Conservation (phyloP, 2,797 vertebrate species). For the Morelia viridis region DNA sequence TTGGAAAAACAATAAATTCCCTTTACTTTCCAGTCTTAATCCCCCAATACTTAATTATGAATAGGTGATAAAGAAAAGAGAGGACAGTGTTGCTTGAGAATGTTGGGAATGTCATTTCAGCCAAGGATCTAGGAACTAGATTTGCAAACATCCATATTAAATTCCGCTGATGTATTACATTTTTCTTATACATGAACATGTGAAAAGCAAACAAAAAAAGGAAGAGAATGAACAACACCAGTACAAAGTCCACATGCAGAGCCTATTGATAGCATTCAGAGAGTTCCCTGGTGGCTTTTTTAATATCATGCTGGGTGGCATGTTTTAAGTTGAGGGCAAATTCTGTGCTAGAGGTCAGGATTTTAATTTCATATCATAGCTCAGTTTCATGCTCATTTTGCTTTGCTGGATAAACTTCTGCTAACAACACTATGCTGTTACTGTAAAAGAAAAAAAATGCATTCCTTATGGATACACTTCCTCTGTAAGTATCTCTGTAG, state of each 20-base stretch:
- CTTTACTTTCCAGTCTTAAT: not conserved
- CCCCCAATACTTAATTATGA: not conserved
- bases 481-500: conserved; percentile 70
- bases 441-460: conserved; percentile 66
- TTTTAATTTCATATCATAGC: conserved; percentile 64
- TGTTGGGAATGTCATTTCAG: conserved; percentile 22
- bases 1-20: not conserved
- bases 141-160: conserved; percentile 24
- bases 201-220: conserved; percentile 33
- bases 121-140: not conserved
- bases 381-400: conserved; percentile 47
- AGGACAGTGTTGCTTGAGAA: not conserved
- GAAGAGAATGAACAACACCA: not conserved
- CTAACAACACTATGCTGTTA: conserved; percentile 60
- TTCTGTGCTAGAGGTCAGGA: conserved; percentile 58
- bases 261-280: conserved; percentile 28
- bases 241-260: conserved; percentile 20
- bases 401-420: conserved; percentile 52
- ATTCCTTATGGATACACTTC: conserved; percentile 65
- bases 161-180: conserved; percentile 36
- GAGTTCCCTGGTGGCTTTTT: conserved; percentile 58
- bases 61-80: not conserved
- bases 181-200: conserved; percentile 6
- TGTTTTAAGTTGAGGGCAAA: conserved; percentile 54
- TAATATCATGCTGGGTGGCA: conserved; percentile 52